Evolutionary conservation across 2,888 invertebrate species (phyloP), one percentile per base, ranked within the genome.

Genomic region (Sipha maydis): DNA sequence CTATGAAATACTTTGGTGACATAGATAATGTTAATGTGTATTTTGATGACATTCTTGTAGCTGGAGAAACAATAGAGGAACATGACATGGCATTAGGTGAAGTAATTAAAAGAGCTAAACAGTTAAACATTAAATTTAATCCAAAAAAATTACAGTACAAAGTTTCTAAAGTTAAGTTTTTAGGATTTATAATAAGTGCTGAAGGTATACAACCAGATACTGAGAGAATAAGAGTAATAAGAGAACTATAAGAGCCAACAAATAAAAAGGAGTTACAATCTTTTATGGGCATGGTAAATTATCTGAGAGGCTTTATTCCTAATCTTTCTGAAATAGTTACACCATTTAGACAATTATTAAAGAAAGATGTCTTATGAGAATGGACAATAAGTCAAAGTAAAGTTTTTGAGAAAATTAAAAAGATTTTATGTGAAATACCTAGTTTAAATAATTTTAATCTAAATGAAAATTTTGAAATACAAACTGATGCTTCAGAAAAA

Each of bases 261-360:
- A 56, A 31, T 56, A 78, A 78, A 56, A 78, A 54, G 21, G 78
- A 78, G 56, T 31, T 78, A n/a, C 88, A 90, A 83, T 89, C 89
- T 83, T 90, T 91, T 76, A 84, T 91, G 69, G 91, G 91, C 9
- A 89, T 90, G 75, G 84, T 90, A 38, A 90, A 90, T 28, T 91
- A 91, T 85, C 73, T 91, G 31, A 54, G 90, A 31, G 91, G 90
- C 89, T 91, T 91, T 89, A 90, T 91, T 61, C 90, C 90, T 41
- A 90, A 90, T 85, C 89, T 90, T 9, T 88, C 91, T 38, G 73
- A 89, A n/a, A 69, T 89, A 82, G 85, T 90, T 34, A 89, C 79
- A 73, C 89, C 89, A 14, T 67, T 91, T 38, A 83, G 91, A 80
- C 83, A 86, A 89, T 89, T 91, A 21, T 84, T 91, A 34, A 89